Evolutionary conservation across 1,140 invertebrate species (phyloP), one percentile per base, ranked within the genome.

Genomic region (Aphelenchoides avenae): DNA sequence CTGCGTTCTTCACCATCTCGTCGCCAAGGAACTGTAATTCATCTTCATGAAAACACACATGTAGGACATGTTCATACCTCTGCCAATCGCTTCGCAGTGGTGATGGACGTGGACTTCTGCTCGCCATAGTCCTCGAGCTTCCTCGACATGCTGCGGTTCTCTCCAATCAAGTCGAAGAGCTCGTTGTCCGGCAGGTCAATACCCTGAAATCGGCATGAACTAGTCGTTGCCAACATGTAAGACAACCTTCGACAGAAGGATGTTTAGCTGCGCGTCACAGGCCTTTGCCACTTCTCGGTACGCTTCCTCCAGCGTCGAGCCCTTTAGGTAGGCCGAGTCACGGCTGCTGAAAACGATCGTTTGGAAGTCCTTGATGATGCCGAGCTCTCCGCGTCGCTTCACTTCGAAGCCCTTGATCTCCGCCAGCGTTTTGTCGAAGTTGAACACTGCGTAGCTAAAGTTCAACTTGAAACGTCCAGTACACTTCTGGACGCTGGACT

Each of bases 1-100:
- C 94, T 24, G 91, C 91, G 81, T 98, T 93, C 80, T 98, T 97
- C 0, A 97, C 90, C 91, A 99, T 97, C 79, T 97, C 89, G 80
- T 96, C 92, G 3, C 94, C 94, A 5, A 99, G 81, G 78, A 99
- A 98, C 81, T 80, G 60, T 15, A 68, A 62, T 41, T 62, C n/a
- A n/a, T n/a, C 26, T n/a, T n/a, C n/a, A n/a, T n/a, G n/a, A n/a
- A n/a, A n/a, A n/a, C n/a, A n/a, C n/a, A n/a, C n/a, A n/a, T n/a
- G n/a, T n/a, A n/a, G n/a, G n/a, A n/a, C n/a, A n/a, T n/a, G 39
- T 13, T 3, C 3, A 41, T 27, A 78, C 78, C 72, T 97, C 93
- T 0, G 92, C 91, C 53, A 98, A 80, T 61, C 94, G 80, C 74
- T 91, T 94, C 0, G 94, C 94, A 6, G 94, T 98, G 9, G 89